Percentiles rank a stretch among this genome's conserved stretches.
These are phyloP conservation scores for Cabera pusaria DNA, from an alignment of 2,888 invertebrate genomes.

Conservation along the genomic window DNA sequence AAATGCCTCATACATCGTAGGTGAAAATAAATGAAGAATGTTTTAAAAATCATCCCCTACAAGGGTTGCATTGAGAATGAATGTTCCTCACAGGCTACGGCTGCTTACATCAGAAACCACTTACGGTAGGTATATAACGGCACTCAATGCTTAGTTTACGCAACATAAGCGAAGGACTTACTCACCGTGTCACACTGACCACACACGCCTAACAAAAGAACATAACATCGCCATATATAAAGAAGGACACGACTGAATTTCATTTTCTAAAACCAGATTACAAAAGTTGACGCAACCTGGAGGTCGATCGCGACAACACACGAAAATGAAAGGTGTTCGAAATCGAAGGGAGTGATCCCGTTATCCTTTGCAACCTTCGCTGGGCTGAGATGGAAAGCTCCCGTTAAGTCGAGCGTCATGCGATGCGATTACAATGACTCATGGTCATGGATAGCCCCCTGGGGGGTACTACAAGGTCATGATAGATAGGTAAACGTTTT, in stretches of 20 bases:
- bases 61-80: too few species aligned
- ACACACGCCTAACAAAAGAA: slow-evolving; percentile 49
- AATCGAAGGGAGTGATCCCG: slow-evolving; percentile 79
- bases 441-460: slow-evolving; percentile 36
- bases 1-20: too few species aligned
- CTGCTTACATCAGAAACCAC: slow-evolving; percentile 6
- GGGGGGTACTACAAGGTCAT: too few species aligned
- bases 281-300: slow-evolving; percentile 65
- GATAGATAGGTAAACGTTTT: too few species aligned
- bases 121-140: too few species aligned
- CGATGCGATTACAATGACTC: slow-evolving; percentile 54
- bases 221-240: slow-evolving; percentile 69
- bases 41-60: too few species aligned
- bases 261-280: slow-evolving; percentile 81
- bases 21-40: too few species aligned
- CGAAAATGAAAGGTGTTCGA: slow-evolving; percentile 79
- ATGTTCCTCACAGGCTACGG: too few species aligned
- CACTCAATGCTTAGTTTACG: slow-evolving; percentile 15
- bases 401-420: slow-evolving; percentile 68
- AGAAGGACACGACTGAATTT: slow-evolving; percentile 67
- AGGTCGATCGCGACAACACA: slow-evolving; percentile 65
- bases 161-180: slow-evolving; percentile 15
- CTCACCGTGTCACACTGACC: slow-evolving; percentile 32
- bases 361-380: slow-evolving; percentile 55
- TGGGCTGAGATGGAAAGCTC: slow-evolving; percentile 74